Evolutionary conservation across 2,797 vertebrate genomes (phyloP).

Genomic region (Numenius phaeopus): DNA sequence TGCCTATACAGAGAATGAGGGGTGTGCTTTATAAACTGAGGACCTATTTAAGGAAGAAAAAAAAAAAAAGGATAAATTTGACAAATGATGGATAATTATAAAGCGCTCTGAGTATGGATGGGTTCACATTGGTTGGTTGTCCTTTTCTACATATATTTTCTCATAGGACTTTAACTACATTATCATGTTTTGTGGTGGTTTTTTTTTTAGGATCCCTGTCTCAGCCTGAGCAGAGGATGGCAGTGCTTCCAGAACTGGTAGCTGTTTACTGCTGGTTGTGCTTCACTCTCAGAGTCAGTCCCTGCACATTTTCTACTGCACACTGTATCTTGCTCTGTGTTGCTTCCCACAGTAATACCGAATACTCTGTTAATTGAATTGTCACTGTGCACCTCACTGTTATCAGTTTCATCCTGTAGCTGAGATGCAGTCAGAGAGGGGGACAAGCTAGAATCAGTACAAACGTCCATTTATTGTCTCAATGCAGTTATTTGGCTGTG

Average conservation of each 20-base stretch:
- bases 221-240: not conserved
- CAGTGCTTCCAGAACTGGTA: not conserved
- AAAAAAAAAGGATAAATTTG: not conserved
- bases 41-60: not conserved
- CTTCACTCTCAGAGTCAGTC: not conserved
- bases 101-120: not conserved
- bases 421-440: not conserved
- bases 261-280: not conserved
- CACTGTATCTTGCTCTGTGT: not conserved
- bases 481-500: not conserved
- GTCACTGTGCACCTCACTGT: not conserved
- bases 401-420: not conserved
- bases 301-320: not conserved
- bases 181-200: not conserved
- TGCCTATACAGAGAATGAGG: not conserved
- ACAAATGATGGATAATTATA: not conserved
- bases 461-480: not conserved
- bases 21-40: not conserved
- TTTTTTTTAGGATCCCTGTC: not conserved
- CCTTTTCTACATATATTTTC: not conserved
- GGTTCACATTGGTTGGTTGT: not conserved
- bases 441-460: not conserved
- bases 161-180: not conserved
- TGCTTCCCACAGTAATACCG: not conserved
- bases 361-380: not conserved